Conservation (phyloP, 2,888 invertebrate species). For the Luperina nickerlii region DNA sequence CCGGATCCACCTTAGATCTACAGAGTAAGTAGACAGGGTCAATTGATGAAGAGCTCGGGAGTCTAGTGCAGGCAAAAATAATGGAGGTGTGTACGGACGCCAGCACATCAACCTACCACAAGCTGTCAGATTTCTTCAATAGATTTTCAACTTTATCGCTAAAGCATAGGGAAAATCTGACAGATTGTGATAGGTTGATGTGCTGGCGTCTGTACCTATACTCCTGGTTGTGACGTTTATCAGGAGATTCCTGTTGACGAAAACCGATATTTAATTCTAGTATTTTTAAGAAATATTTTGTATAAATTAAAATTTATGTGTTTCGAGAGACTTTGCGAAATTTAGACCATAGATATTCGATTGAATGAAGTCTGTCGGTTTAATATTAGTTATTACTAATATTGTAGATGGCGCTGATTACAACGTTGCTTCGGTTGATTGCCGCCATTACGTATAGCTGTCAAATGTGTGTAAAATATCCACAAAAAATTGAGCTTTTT, state of each 20-base stretch:
- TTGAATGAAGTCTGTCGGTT: not conserved
- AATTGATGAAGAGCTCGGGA: not conserved
- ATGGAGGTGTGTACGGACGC: too few species aligned
- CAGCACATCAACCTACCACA: too few species aligned
- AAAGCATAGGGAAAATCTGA: too few species aligned
- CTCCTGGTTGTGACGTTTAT: not conserved
- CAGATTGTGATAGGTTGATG: too few species aligned
- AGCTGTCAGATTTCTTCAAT: too few species aligned
- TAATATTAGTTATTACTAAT: too few species aligned
- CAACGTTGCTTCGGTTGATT: constrained; percentile 63
- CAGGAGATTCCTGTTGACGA: not conserved
- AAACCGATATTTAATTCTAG: not conserved
- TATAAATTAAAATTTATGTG: not conserved
- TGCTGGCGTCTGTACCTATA: too few species aligned
- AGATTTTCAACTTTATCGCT: too few species aligned
- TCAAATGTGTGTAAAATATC: constrained; percentile 82
- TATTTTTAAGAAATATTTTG: not conserved
- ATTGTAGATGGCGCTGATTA: constrained; percentile 69
- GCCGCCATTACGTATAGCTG: constrained; percentile 86
- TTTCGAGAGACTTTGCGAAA: not conserved
- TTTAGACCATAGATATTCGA: constrained; percentile 45
- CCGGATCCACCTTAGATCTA: not conserved
- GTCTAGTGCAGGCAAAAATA: not conserved
- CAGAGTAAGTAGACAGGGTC: not conserved
- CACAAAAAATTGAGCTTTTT: constrained; percentile 89